Percentiles rank a stretch among this genome's conserved stretches.
phyloP scores from a whole-genome alignment of 2,888 invertebrate genomes.

The Epinotia demarniana region DNA sequence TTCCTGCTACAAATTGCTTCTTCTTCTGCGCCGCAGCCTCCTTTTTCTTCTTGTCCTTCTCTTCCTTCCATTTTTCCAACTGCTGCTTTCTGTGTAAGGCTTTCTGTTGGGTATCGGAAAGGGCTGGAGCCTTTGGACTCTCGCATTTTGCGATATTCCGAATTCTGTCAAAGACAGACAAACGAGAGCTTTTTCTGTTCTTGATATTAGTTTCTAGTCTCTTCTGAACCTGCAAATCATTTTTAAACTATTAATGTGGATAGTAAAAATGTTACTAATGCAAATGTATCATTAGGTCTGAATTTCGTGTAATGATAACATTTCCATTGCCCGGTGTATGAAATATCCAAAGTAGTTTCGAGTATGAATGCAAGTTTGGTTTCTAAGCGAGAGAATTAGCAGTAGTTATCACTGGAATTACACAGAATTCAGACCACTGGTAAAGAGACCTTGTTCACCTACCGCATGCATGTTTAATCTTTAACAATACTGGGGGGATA shows the following conservation, averaged over 20 bases:
- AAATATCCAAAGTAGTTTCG: neutral
- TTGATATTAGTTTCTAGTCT: slow-evolving; percentile 64
- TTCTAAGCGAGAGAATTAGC: neutral
- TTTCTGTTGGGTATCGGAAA: slow-evolving; percentile 56
- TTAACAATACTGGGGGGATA: slow-evolving; percentile 28
- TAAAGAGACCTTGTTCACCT: slow-evolving; percentile 36
- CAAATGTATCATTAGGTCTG: neutral
- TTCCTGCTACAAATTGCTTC: slow-evolving; percentile 73
- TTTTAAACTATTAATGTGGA: slow-evolving; percentile 42
- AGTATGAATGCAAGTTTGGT: neutral
- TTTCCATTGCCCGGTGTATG: neutral
- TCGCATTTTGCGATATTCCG: slow-evolving; percentile 61
- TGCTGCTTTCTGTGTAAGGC: slow-evolving; percentile 66
- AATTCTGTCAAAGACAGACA: slow-evolving; percentile 66
- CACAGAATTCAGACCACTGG: slow-evolving; percentile 12
- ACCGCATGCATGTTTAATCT: slow-evolving; percentile 55
- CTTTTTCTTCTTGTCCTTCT: slow-evolving; percentile 72
- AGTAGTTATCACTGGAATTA: neutral
- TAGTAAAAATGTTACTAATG: slow-evolving; percentile 9
- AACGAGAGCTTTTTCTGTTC: slow-evolving; percentile 63
- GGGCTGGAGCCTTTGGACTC: slow-evolving; percentile 54
- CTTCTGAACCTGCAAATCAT: slow-evolving; percentile 65
- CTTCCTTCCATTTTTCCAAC: slow-evolving; percentile 75
- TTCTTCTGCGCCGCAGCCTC: slow-evolving; percentile 65
- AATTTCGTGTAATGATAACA: slow-evolving; percentile 12